These are phyloP conservation scores for Drosophila birchii DNA, from an alignment of 2,888 invertebrate species.

Conservation along the genomic window DNA sequence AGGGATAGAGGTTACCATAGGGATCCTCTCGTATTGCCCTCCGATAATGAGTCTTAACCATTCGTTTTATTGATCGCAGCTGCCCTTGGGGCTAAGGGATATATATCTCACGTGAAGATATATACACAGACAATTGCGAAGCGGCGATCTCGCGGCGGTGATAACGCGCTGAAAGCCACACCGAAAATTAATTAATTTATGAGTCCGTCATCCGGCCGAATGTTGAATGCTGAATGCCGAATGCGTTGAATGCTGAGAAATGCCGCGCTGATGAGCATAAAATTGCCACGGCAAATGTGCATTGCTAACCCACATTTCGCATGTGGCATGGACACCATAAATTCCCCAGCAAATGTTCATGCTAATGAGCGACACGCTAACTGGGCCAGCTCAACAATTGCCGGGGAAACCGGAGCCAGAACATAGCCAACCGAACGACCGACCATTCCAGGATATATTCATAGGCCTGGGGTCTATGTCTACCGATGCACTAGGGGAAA, in stretches of 20 bases:
- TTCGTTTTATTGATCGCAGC: conserved; percentile 76
- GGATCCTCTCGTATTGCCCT: conserved; percentile 20
- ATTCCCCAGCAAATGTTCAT: conserved; percentile 75
- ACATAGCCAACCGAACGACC: conserved; percentile 6
- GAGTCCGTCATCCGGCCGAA: conserved; percentile 61
- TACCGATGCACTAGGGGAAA: not conserved
- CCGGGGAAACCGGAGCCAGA: conserved; percentile 38
- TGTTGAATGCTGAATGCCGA: conserved; percentile 54
- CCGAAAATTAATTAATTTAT: conserved; percentile 84
- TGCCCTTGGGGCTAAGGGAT: conserved; percentile 64
- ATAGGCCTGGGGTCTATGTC: conserved; percentile 22
- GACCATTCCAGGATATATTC: conserved; percentile 24
- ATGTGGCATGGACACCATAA: conserved; percentile 68
- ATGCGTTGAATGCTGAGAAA: conserved; percentile 65
- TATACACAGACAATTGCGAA: conserved; percentile 30
- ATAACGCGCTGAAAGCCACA: conserved; percentile 79
- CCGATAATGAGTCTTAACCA: conserved; percentile 82
- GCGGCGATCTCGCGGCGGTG: conserved; percentile 64
- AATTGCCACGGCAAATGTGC: conserved; percentile 62
- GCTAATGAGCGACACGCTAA: conserved; percentile 78
- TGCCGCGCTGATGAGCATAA: conserved; percentile 77
- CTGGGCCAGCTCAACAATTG: conserved; percentile 75
- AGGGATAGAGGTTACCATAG: conserved; percentile 3
- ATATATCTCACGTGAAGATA: not conserved
- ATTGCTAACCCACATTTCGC: conserved; percentile 74